Evolutionary conservation across 2,113 vertebrate genomes (phyloP), one percentile per base, ranked within the genome.

Genomic region (Chrysemys picta): DNA sequence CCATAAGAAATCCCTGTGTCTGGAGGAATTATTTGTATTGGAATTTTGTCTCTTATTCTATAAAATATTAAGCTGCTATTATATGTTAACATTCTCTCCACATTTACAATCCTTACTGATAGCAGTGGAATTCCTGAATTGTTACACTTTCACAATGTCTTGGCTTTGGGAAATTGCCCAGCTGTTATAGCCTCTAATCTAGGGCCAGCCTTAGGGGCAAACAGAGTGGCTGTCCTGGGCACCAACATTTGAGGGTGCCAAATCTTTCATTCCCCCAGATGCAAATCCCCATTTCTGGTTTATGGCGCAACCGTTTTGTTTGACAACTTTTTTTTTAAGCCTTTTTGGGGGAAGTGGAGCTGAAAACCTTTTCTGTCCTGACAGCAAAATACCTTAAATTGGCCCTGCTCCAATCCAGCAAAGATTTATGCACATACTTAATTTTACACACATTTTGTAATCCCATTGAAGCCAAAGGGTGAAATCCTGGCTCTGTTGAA

Each of bases 31-130:
- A 79, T 90, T 96, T 89, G 2, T 52, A 83, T 72, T 65, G 87
- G 82, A 91, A 87, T 83, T 93, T 87, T 85, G 53, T 85, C 84
- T 91, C 79, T 93, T 84, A 80, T 90, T 59, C 6, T 13, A 24
- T 29, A 65, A 69, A 88, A 95, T 93, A 16, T 83, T 16, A 91
- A 97, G 87, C 8, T 88, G 6, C n/a, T 87, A 50, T 3, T 4
- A 0, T 45, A 12, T 47, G 13, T 38, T 84, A 47, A 90, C n/a
- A 72, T 95, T 78, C 29, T 89, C n/a, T 84, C 72, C 31, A 42
- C 24, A 25, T 90, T 88, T n/a, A 75, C 5, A 57, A 47, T 62
- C 88, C 5, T 85, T 90, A 45, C 42, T 25, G 75, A 42, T 76
- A 76, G 13, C 3, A 8, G 24, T 76, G 75, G 42, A 76, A 76